A percentile compares a stretch with the other conserved stretches of the same genome.
Conservation (phyloP, 2,888 invertebrate genomes). For the Lacanobia wlatinum region DNA sequence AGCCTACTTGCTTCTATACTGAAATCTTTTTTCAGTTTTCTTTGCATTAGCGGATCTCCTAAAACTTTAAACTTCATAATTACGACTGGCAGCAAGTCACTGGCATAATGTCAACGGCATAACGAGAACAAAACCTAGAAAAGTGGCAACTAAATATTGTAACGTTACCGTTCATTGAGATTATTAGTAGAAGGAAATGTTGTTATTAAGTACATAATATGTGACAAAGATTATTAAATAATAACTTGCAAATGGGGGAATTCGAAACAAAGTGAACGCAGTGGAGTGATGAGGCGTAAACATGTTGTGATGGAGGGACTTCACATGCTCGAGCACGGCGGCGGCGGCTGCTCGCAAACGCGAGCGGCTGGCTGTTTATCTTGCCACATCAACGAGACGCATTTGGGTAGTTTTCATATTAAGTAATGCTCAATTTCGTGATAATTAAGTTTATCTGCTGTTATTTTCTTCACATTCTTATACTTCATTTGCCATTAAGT, state of each 20-base stretch:
- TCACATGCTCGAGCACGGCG: too few relatives aligned
- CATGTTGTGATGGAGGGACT: background rate
- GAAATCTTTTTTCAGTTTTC: background rate
- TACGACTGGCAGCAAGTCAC: background rate
- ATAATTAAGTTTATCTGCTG: too few relatives aligned
- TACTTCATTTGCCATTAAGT: background rate
- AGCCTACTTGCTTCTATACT: too few relatives aligned
- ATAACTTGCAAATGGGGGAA: slow-evolving; percentile 8
- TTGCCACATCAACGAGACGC: too few relatives aligned
- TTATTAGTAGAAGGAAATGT: background rate
- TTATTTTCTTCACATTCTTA: background rate
- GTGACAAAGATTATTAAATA: background rate
- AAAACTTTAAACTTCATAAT: background rate
- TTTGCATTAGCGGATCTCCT: background rate
- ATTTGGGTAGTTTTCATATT: too few relatives aligned
- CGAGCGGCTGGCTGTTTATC: too few relatives aligned
- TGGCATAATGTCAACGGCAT: background rate
- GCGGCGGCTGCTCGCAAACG: too few relatives aligned
- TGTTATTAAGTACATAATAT: background rate
- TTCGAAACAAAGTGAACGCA: background rate
- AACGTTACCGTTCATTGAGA: background rate
- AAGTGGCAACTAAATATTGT: background rate
- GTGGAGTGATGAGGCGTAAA: slow-evolving; percentile 5
- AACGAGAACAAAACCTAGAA: background rate
- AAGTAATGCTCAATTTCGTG: too few relatives aligned